These are phyloP conservation scores for Nomada fucata DNA, from an alignment of 2,888 invertebrate genomes.

Conservation along the genomic window DNA sequence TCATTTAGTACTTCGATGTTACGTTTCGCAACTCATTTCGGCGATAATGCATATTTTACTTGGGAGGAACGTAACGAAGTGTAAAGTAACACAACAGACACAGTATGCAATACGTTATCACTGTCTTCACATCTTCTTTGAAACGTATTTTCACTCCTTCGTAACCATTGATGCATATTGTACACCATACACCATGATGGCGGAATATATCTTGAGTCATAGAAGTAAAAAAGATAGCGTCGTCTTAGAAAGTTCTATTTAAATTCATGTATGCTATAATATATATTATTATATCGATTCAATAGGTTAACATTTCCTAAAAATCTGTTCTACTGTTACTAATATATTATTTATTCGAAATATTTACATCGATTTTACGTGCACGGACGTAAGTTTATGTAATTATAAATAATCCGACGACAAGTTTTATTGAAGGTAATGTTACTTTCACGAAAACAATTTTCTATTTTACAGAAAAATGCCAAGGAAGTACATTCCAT, in stretches of 20 bases:
- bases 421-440: not conserved
- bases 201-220: conserved; percentile 46
- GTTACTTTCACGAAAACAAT: conserved; percentile 9
- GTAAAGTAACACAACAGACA: conserved; percentile 20
- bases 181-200: conserved; percentile 50
- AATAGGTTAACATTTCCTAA: not conserved
- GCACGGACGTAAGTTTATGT: not conserved
- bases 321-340: not conserved
- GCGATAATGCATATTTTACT: conserved; percentile 29
- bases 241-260: not conserved
- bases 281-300: not conserved
- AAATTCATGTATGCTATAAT: conserved; percentile 15
- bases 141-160: conserved; percentile 39
- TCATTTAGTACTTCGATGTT: conserved; percentile 38
- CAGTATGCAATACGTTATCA: conserved; percentile 24
- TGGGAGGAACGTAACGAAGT: conserved; percentile 23
- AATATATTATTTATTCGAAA: not conserved
- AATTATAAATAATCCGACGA: not conserved
- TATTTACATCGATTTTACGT: conserved; percentile 2
- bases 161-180: conserved; percentile 41
- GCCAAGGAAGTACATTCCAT: conserved; percentile 7
- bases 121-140: conserved; percentile 37
- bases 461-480: conserved; percentile 7
- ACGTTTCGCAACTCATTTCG: conserved; percentile 25
- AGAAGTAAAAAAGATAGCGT: conserved; percentile 37